phyloP scores from a whole-genome alignment of 2,797 vertebrate genomes.

The Melopsittacus undulatus region DNA sequence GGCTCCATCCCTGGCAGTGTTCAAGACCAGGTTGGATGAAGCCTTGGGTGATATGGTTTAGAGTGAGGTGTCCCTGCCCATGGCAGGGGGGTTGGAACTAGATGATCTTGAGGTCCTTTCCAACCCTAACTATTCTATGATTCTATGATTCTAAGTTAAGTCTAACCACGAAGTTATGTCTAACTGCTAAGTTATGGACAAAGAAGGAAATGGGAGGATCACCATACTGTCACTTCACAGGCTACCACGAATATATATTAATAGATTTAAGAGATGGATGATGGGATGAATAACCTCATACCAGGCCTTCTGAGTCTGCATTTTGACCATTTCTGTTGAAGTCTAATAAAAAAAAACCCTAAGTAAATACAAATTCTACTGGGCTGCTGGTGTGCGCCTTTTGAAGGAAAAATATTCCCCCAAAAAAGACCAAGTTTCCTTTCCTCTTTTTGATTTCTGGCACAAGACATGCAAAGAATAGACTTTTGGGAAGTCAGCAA shows the following conservation, averaged over 20 bases:
- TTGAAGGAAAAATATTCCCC: neutral
- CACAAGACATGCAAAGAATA: constrained; percentile 11
- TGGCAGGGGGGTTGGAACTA: too few species aligned
- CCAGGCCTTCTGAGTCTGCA: neutral
- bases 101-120: too few species aligned
- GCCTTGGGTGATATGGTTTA: too few species aligned
- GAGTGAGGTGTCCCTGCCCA: too few species aligned
- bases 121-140: too few species aligned
- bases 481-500: neutral
- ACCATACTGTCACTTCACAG: neutral
- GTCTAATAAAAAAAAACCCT: neutral
- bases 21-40: too few species aligned
- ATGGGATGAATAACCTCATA: neutral
- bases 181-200: neutral
- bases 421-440: neutral
- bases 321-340: neutral
- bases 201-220: neutral
- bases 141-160: too few species aligned
- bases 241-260: neutral
- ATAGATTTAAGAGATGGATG: neutral
- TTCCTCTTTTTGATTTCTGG: constrained; percentile 26
- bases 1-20: too few species aligned
- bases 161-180: neutral
- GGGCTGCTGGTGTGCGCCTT: neutral
- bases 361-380: neutral